Conservation (phyloP, 2,113 vertebrate genomes). For the Salvelinus sp. region DNA sequence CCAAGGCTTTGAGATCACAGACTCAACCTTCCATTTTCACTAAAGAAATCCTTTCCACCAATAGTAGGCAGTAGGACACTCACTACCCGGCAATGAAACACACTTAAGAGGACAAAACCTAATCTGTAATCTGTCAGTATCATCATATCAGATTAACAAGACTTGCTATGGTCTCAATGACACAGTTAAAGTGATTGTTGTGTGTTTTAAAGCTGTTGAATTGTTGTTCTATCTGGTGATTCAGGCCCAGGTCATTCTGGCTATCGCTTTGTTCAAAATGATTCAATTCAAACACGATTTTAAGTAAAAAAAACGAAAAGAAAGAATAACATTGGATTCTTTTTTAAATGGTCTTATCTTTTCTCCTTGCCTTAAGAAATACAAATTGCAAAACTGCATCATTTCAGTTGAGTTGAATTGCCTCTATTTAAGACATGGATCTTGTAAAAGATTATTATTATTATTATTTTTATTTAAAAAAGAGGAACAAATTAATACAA, state of each 20-base stretch:
- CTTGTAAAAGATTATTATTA: not conserved
- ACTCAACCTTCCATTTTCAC: not conserved
- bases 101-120: no score
- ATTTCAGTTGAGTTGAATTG: not conserved
- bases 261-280: not conserved
- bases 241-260: not conserved
- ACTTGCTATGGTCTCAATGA: not conserved
- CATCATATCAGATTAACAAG: not conserved
- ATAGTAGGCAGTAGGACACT: not conserved
- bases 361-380: not conserved
- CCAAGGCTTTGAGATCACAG: not conserved
- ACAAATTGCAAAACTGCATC: not conserved
- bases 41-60: no score
- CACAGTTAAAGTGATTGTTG: not conserved
- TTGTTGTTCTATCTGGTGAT: not conserved
- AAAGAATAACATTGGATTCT: not conserved
- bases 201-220: constrained; percentile 4
- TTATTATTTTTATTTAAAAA: no score
- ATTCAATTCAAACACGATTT: not conserved
- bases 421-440: no score
- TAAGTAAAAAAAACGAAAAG: not conserved
- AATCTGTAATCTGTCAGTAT: no score
- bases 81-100: not conserved
- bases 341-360: not conserved
- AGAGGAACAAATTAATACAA: not conserved